These are phyloP conservation scores for Cinclus cinclus DNA, from an alignment of 2,113 vertebrate genomes.

Conservation along the genomic window DNA sequence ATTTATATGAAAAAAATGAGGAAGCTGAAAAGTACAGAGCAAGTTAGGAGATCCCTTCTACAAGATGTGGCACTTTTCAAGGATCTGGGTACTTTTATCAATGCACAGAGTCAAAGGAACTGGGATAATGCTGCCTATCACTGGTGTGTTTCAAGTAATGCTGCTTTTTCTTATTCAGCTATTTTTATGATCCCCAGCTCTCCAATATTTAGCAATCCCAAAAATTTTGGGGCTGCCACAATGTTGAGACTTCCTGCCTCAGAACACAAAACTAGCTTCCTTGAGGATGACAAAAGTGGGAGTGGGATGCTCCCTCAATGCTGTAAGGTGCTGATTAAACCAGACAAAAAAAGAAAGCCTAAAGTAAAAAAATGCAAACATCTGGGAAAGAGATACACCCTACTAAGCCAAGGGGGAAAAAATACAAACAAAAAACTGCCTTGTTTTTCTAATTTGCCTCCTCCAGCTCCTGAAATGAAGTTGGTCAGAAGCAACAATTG, in stretches of 20 bases:
- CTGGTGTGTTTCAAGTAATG: accelerated
- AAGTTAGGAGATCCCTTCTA: neutral
- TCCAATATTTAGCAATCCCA: neutral
- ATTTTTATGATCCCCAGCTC: neutral
- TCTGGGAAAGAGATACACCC: neutral
- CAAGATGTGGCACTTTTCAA: neutral
- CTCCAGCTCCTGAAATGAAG: neutral
- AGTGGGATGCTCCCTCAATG: neutral
- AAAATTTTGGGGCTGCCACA: neutral
- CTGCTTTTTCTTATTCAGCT: neutral
- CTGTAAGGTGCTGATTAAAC: neutral
- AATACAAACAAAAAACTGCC: neutral
- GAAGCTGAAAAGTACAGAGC: neutral
- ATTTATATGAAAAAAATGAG: neutral
- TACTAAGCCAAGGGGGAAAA: neutral
- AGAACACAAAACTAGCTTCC: neutral
- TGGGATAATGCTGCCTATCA: neutral
- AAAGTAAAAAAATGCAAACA: neutral
- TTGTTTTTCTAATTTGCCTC: neutral
- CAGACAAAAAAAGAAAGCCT: neutral
- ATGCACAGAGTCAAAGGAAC: neutral
- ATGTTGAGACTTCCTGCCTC: neutral
- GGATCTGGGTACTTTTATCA: neutral
- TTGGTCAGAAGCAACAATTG: neutral
- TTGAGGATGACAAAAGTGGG: neutral